Evolutionary conservation across 2,888 invertebrate genomes (phyloP), one percentile per base, ranked within the genome.

Genomic region (Notodonta ziczac): DNA sequence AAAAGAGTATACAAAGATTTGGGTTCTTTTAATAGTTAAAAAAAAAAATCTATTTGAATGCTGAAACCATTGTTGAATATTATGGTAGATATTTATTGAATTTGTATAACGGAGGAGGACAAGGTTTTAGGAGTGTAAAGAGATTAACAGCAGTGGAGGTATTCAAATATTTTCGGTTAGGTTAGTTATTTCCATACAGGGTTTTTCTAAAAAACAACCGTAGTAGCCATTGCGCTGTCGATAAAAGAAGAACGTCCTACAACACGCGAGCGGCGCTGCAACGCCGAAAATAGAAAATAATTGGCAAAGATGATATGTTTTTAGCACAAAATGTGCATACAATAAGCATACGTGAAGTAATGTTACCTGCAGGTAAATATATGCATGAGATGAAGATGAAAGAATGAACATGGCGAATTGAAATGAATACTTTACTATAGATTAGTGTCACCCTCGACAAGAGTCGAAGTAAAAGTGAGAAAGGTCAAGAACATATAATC

Each of bases 1-100:
- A 24, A 24, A 57, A 56, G 52, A 16, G 46, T 46, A 24, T 56
- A 53, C 50, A 56, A 52, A 51, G 48, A 16, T 16, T 13, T 4
- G 1, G 3, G 35, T 56, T 44, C 32, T 42, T 5, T 14, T 1
- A 13, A 12, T 7, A 58, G 51, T 6, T 46, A 12, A 46, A n/a
- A 24, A 24, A 24, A 24, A 48, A 14, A 10, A n/a, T n/a, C n/a
- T 5, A 48, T 5, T n/a, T 4, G 7, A 48, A 9, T 3, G 14
- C 10, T n/a, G 48, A 14, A 13, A 7, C 5, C 14, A 48, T 2
- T 48, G n/a, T 48, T 48, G 14, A 48, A 44, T 8, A 10, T 13
- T 44, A 13, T 13, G 6, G 10, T 13, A 5, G 44, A 13, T 6
- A 10, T 13, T 44, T 13, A 44, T 44, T 44, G 4, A 44, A 13